phyloP scores from a whole-genome alignment of 2,797 vertebrate species.

The Pempheris klunzingeri region DNA sequence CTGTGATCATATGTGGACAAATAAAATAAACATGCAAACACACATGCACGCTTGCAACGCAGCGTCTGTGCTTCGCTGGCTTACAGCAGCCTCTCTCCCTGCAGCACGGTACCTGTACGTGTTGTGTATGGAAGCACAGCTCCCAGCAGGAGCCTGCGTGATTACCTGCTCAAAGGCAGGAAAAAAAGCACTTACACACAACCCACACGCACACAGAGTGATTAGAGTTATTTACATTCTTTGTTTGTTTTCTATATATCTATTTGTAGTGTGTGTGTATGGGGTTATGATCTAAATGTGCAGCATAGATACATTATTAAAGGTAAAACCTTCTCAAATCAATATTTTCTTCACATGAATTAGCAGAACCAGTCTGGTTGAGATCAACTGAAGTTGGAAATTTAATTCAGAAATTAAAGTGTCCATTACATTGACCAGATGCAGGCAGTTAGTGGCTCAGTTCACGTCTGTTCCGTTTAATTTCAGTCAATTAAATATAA shows the following conservation, averaged over 20 bases:
- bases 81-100: not conserved
- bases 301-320: not conserved
- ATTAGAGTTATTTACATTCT: not conserved
- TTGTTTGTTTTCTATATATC: not conserved
- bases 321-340: not conserved
- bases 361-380: not conserved
- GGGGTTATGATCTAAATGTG: not conserved
- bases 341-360: not conserved
- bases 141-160: conserved; percentile 16
- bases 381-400: not conserved
- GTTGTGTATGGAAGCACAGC: conserved; percentile 1
- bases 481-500: not conserved
- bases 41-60: conserved; percentile 18
- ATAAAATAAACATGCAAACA: conserved; percentile 14
- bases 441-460: not conserved
- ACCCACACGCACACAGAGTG: not conserved
- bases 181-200: not conserved
- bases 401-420: not conserved
- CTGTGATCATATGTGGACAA: conserved; percentile 19
- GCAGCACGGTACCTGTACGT: conserved; percentile 4
- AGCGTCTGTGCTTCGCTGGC: not conserved
- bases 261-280: not conserved
- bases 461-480: not conserved
- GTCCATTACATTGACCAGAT: not conserved
- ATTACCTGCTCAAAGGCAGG: conserved; percentile 27